phyloP scores from a whole-genome alignment of 2,113 vertebrate species.

The Alligator sinensis region DNA sequence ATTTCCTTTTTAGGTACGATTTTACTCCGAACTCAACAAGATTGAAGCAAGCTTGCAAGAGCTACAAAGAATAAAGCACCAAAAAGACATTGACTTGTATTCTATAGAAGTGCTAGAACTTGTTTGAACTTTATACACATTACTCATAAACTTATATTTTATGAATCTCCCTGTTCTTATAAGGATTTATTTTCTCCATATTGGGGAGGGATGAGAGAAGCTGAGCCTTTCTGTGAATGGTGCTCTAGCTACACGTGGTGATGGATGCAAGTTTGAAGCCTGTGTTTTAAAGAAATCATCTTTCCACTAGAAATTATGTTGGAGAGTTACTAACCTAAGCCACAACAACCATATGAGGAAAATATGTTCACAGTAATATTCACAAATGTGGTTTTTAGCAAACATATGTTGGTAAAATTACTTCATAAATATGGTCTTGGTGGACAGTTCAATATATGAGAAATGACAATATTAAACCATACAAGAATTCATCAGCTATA shows the following conservation, averaged over 20 bases:
- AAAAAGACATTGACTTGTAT: conserved; percentile 83
- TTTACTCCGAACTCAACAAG: conserved; percentile 93
- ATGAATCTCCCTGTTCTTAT: conserved; percentile 59
- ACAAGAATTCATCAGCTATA: not conserved
- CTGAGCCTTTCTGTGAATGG: conserved; percentile 43
- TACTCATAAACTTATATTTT: conserved; percentile 72
- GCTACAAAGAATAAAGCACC: conserved; percentile 80
- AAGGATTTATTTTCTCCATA: conserved; percentile 62
- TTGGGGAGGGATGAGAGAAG: conserved; percentile 50
- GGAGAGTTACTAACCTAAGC: not conserved
- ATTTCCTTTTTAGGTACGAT: conserved; percentile 81
- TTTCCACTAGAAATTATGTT: not conserved
- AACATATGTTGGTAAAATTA: conserved; percentile 46
- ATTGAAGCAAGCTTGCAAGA: conserved; percentile 90
- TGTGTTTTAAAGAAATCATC: not conserved
- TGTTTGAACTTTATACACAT: conserved; percentile 79
- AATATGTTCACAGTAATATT: not conserved
- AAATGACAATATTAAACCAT: not conserved
- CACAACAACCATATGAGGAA: not conserved
- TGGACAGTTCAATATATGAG: not conserved
- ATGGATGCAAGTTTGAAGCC: conserved; percentile 5
- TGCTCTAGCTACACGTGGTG: conserved; percentile 22
- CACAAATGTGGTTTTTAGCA: conserved; percentile 35
- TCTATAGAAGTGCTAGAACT: conserved; percentile 94
- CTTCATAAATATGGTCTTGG: not conserved